These are phyloP conservation scores for Venturia canescens DNA, from an alignment of 1,140 invertebrate genomes.

Conservation along the genomic window DNA sequence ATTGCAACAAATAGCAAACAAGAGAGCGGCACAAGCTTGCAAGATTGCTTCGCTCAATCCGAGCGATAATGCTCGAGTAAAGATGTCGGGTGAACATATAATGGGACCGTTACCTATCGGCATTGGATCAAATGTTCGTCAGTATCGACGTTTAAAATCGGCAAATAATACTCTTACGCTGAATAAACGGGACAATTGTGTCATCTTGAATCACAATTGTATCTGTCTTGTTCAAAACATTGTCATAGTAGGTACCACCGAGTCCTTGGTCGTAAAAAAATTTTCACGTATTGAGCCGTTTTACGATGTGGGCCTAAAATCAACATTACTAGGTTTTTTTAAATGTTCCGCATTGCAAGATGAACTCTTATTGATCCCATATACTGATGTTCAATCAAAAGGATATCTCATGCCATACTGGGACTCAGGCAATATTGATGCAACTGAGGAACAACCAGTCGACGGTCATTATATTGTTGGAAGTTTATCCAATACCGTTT, in stretches of 20 bases:
- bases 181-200: slow-evolving; percentile 43
- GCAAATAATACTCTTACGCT: neutral
- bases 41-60: neutral
- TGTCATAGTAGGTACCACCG: neutral
- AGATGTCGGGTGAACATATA: neutral
- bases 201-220: slow-evolving; percentile 36
- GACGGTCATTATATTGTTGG: neutral
- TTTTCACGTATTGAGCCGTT: slow-evolving; percentile 42
- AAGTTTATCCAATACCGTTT: neutral
- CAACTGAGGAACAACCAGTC: neutral
- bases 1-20: slow-evolving; percentile 44
- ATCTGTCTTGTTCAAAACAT: slow-evolving; percentile 52
- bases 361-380: neutral
- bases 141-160: slow-evolving; percentile 25
- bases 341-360: slow-evolving; percentile 41
- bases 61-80: neutral
- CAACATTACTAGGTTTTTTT: slow-evolving; percentile 41
- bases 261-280: slow-evolving; percentile 44
- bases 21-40: neutral
- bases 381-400: slow-evolving; percentile 11
- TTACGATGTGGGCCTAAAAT: slow-evolving; percentile 46
- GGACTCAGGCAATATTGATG: neutral
- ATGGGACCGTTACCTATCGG: neutral
- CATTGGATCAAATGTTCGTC: neutral
- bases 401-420: slow-evolving; percentile 46